Evolutionary conservation across 2,113 vertebrate species (phyloP).

Genomic region (Xyliphius kryptos): DNA sequence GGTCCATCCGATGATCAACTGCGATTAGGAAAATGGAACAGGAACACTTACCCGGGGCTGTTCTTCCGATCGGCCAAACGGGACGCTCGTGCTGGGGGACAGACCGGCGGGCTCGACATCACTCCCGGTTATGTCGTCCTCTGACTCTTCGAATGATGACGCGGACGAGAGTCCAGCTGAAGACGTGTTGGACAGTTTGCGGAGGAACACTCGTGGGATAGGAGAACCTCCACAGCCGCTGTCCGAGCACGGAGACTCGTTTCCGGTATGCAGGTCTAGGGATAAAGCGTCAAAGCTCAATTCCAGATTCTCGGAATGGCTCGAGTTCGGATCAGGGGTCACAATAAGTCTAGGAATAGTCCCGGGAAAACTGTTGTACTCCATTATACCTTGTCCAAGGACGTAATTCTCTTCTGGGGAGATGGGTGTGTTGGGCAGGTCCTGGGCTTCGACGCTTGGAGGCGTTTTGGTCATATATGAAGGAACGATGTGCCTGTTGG

Average conservation of each 20-base stretch:
- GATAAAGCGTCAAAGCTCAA: constrained; percentile 40
- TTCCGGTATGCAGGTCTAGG: constrained; percentile 53
- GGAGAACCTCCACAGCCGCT: constrained; percentile 70
- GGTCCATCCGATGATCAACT: too few relatives aligned
- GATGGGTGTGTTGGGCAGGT: constrained; percentile 8
- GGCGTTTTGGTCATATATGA: constrained; percentile 47
- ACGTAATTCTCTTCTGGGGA: background rate
- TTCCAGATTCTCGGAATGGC: constrained; percentile 26
- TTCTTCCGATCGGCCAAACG: too few relatives aligned
- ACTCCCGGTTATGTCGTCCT: constrained; percentile 76
- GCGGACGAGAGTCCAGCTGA: constrained; percentile 73
- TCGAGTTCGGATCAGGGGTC: constrained; percentile 65
- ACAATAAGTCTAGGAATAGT: constrained; percentile 78
- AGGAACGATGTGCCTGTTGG: constrained; percentile 1
- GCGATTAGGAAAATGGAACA: too few relatives aligned
- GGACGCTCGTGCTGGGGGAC: constrained; percentile 52
- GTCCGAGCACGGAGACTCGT: constrained; percentile 71
- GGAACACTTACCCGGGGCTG: constrained; percentile 63
- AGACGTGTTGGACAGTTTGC: constrained; percentile 70
- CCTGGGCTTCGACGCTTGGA: too few relatives aligned
- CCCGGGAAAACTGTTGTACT: constrained; percentile 48
- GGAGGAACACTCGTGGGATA: constrained; percentile 50
- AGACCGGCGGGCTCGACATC: constrained; percentile 68
- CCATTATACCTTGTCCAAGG: background rate
- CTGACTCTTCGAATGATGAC: constrained; percentile 83